Base-by-base conservation (phyloP, 2,797 vertebrate genomes). In the Rallus crepitans region DNA sequence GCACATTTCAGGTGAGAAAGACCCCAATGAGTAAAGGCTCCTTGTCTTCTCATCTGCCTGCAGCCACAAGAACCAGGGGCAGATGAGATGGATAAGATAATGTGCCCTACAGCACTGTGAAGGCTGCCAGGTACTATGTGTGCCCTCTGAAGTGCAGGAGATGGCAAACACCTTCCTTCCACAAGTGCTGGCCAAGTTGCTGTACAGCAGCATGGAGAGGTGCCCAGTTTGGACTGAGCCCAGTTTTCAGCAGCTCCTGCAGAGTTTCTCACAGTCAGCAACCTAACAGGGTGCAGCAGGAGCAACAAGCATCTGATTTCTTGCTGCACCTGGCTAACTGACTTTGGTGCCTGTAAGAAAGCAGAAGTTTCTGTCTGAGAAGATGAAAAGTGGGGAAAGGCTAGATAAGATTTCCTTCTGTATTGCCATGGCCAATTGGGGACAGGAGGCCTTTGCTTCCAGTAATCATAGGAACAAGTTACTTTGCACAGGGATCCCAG, bases 1-100 rank as follows among this genome's bases (percentile, higher is more conserved):
- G 37, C 37, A 37, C 1, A 1, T 25, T 55, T 39, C 31, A 24
- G 53, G 40, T 4, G 10, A 37, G 65, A 35, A 5, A 7, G 31
- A 55, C 27, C 27, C 59, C 6, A 4, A 5, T 68, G 23, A 27
- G 35, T 40, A 72, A 68, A 68, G 15, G 28, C 7, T 24, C n/a
- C 33, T 50, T 15, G 19, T 21, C 7, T 4, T 23, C 15, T 31
- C 60, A 37, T 4, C 37, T 2, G 3, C 37, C n/a, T 11, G 12
- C 60, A 45, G 68, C 15, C 60, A 24, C 1, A 2, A 10, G 6
- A n/a, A 52, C 7, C 0, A 16, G 15, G 13, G 15, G n/a, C 17
- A 28, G 45, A 23, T 0, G 4, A 39, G 59, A 31, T 2, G 0
- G 35, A 28, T 23, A 27, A 37, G n/a, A 8, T 3, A 57, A 21